Percentiles rank a stretch among this genome's conserved stretches.
phyloP scores from a whole-genome alignment of 2,113 vertebrate species.

The cattle (Bos taurus) region ARS-UCD2.0 NC_037344.1:18981001-18981500 shows the following conservation, averaged over 20 bases:
- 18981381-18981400: background rate
- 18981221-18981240: background rate
- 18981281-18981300: rapidly evolving
- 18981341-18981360: rapidly evolving
- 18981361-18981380: rapidly evolving
- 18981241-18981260: background rate
- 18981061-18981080: background rate
- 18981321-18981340: background rate
- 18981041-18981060: background rate
- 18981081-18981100: background rate
- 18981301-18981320: background rate
- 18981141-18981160: background rate
- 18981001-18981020: background rate
- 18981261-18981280: background rate
- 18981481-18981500: background rate
- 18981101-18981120: background rate
- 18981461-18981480: background rate
- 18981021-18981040: background rate
- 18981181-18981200: background rate
- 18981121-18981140: background rate
- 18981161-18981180: background rate
- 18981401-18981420: background rate
- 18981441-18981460: background rate
- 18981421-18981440: background rate
- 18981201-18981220: background rate